These are phyloP conservation scores for Nematopogon swammerdamellus DNA, from an alignment of 2,888 invertebrate genomes.

Conservation along the genomic window DNA sequence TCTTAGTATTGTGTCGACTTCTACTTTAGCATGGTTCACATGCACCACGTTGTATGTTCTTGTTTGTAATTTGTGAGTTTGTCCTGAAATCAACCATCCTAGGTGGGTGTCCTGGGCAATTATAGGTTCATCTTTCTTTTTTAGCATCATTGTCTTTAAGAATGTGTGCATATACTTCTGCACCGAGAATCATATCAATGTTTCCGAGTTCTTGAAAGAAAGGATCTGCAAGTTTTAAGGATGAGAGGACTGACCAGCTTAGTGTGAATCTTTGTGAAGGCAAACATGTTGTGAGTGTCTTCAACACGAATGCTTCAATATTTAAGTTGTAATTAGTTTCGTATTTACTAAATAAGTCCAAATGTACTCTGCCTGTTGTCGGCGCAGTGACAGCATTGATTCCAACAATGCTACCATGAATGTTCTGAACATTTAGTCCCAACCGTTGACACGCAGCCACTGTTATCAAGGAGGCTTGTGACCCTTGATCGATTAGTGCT, in stretches of 20 bases:
- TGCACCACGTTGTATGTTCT: background rate
- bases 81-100: background rate
- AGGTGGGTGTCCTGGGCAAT: background rate
- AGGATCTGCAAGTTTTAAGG: background rate
- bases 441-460: slow-evolving; percentile 12
- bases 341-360: slow-evolving; percentile 1
- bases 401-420: slow-evolving; percentile 12
- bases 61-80: background rate
- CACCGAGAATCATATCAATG: background rate
- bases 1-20: background rate
- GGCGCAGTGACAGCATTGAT: slow-evolving; percentile 10
- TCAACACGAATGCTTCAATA: slow-evolving; percentile 10
- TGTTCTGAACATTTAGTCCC: slow-evolving; percentile 9
- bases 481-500: slow-evolving; percentile 15
- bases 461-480: slow-evolving; percentile 15
- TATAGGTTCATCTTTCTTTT: background rate
- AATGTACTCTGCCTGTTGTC: slow-evolving; percentile 10
- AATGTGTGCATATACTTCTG: background rate
- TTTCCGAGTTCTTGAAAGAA: background rate
- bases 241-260: background rate
- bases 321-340: slow-evolving; percentile 1
- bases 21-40: background rate
- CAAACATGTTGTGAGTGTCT: slow-evolving; percentile 7
- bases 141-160: background rate
- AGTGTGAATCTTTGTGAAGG: background rate